Percentiles rank a stretch among this genome's conserved stretches.
These are phyloP conservation scores for Jordanella pulchra DNA, from an alignment of 2,797 vertebrate species.

Conservation along the genomic window DNA sequence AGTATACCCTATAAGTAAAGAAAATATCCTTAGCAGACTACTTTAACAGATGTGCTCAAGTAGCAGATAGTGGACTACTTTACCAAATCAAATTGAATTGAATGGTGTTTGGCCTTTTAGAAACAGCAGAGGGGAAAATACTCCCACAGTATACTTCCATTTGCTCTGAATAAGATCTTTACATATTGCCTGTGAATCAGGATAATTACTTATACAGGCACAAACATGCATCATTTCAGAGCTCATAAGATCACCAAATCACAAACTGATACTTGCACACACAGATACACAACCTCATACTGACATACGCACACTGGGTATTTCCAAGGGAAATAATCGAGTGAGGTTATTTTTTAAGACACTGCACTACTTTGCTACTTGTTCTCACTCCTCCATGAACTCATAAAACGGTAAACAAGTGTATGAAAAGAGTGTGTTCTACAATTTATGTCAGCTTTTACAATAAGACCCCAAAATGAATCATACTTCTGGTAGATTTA, in stretches of 20 bases:
- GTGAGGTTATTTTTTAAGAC: conserved; percentile 52
- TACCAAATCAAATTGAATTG: conserved; percentile 16
- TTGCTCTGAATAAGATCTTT: conserved; percentile 26
- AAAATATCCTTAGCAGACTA: conserved; percentile 10
- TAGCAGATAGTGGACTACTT: neutral
- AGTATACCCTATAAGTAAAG: neutral
- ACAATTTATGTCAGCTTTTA: conserved; percentile 36
- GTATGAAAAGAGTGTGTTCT: conserved; percentile 13
- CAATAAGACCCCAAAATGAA: conserved; percentile 1
- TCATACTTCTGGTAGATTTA: neutral
- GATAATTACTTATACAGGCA: conserved; percentile 32
- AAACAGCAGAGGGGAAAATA: conserved; percentile 8
- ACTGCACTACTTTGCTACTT: conserved; percentile 31
- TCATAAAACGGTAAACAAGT: conserved; percentile 41
- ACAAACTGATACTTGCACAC: conserved; percentile 7
- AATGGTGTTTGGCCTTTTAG: conserved; percentile 28
- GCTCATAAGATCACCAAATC: conserved; percentile 34
- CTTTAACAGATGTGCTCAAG: neutral
- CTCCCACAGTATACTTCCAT: neutral
- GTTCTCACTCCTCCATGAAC: conserved; percentile 33
- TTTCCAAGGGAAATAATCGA: conserved; percentile 69
- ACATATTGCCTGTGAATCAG: conserved; percentile 23
- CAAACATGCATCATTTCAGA: conserved; percentile 40
- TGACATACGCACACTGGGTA: conserved; percentile 51
- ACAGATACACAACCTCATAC: conserved; percentile 14